Base-by-base conservation (phyloP, 2,888 invertebrate genomes). In the Myopa testacea region DNA sequence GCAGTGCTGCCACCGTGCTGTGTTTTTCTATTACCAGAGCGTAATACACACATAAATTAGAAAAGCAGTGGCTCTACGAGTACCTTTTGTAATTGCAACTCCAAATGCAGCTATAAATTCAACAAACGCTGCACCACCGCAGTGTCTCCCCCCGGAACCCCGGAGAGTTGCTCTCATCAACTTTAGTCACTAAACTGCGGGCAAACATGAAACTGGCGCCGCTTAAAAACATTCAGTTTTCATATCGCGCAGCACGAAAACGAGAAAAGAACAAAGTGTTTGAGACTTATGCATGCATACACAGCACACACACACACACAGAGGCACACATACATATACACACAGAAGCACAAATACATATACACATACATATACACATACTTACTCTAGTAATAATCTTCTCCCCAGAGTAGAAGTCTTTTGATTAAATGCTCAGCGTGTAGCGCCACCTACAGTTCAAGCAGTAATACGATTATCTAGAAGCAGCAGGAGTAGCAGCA, bases 71-170 rank as follows among this genome's bases (percentile, higher is more conserved):
- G n/a, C 62, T 62, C 26, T 26, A 16, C 37, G 70, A 71, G 19
- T n/a, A 45, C n/a, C 6, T 70, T 70, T n/a, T 50, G 45, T 62
- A 62, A 50, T 62, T 45, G 38, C 60, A 62, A 38, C 73, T 40
- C 72, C n/a, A 72, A 60, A 71, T 71, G 71, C 60, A 62, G 19
- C 72, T 19, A 62, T 60, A 72, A 58, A 72, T 72, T 72, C 45
- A 71, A 52, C 58, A 34, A 70, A 70, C 19, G 50, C 58, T 26
- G 26, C 26, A 26, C 26, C n/a, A 26, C 26, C 19, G 50, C 37
- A 55, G 58, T 55, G 34, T 12, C 16, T 8, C 45, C 40, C n/a
- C 26, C 40, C 38, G 19, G 40, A 37, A 8, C 26, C 37, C 8
- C 71, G 14, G 52, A 37, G 16, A 67, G n/a, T 67, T 38, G 26